Percentiles rank a stretch among this genome's conserved stretches.
These are phyloP conservation scores for Tangara arthus DNA, from an alignment of 2,797 vertebrate genomes.

Conservation along the genomic window DNA sequence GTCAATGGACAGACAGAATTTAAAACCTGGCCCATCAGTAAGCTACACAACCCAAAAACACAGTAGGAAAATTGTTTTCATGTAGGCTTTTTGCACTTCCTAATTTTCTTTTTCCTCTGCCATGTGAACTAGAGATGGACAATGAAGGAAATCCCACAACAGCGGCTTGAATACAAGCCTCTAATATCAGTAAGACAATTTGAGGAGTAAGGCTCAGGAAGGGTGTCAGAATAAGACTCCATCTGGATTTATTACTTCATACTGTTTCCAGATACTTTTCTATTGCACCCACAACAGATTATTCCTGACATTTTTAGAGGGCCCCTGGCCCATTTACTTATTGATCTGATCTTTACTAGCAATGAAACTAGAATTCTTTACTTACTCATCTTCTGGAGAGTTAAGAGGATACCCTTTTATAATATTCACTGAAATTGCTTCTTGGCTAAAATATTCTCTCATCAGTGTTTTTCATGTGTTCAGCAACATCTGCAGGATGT, in stretches of 20 bases:
- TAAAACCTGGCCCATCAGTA: background rate
- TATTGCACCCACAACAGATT: conserved; percentile 70
- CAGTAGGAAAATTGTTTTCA: background rate
- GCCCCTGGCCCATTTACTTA: conserved; percentile 71
- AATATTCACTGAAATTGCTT: conserved; percentile 73
- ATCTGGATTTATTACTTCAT: conserved; percentile 59
- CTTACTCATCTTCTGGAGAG: conserved; percentile 72
- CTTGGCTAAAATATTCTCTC: conserved; percentile 72
- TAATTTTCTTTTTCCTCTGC: background rate
- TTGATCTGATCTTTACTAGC: conserved; percentile 75
- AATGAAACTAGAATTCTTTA: conserved; percentile 71
- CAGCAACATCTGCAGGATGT: conserved; percentile 80
- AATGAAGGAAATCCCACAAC: background rate
- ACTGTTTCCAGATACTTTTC: conserved; percentile 62
- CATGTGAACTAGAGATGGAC: background rate
- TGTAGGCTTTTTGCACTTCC: background rate
- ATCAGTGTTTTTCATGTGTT: conserved; percentile 72
- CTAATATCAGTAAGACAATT: background rate
- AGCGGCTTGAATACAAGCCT: background rate
- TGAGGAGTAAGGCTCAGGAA: background rate
- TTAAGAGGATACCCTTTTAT: conserved; percentile 74
- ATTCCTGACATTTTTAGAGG: conserved; percentile 72
- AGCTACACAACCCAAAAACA: background rate
- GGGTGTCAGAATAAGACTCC: background rate
- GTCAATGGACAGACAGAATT: background rate